Base-by-base conservation (phyloP, 53 echinoderm and acorn worm species). In the Paracentrotus lividus region DNA sequence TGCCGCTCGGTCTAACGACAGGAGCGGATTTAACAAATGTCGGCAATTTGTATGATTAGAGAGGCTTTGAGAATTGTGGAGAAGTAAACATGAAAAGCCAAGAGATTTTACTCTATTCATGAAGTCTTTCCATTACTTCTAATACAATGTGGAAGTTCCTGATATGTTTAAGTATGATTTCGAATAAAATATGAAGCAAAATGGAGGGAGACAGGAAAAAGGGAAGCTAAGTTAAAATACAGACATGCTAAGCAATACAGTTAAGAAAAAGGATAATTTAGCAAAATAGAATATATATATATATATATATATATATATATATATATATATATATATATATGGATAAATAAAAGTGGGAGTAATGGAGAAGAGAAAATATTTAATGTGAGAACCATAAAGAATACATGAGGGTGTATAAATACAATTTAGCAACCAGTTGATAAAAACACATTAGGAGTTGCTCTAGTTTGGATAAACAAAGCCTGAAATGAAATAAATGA, bases 41-140 rank as follows among this genome's bases (percentile, higher is more conserved):
- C 14, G 86, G 56, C 36, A 86, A 86, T 86, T 54, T 86, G 86
- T 86, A 86, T 10, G 86, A 86, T 86, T 53, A 56, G 7, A 34
- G 86, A 81, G 81, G n/a, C 47, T 81, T 9, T 5, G 47, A 47
- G 81, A 45, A 81, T 81, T 81, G 24, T 47, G 18, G 47, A 45
- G 47, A 81, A 7, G 81, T 26, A 81, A 81, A 81, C 81, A 81
- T 27, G 44, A 8, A 12, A 27, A 81, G 44, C 49, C 27, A 47
- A 8, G 14, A n/a, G 81, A 81, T 81, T 45, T 81, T 81, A 27
- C 81, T 81, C 47, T 45, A 81, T 81, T 81, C 81, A 44, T 44
- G 61, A 42, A n/a, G n/a, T 36, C 45, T 56, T 33, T 36, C 27
- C 38, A 59, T 38, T 29, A 26, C 1, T 57, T 27, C 43, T 23